phyloP scores from a whole-genome alignment of 1,140 invertebrate species.

The Nephotettix cincticeps region DNA sequence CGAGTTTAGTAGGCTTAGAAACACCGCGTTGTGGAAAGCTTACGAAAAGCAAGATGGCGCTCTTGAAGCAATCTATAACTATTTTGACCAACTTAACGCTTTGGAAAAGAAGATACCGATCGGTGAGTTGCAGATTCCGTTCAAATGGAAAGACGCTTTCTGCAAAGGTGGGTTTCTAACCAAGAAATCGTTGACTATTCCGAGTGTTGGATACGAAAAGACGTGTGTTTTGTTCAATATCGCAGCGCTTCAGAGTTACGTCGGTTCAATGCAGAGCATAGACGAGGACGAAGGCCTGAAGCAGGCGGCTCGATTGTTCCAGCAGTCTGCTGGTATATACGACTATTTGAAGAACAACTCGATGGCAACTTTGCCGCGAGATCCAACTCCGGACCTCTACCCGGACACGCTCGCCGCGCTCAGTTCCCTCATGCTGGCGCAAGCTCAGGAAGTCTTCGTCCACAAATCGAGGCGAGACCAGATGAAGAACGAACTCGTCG shows the following conservation, averaged over 20 bases:
- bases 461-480: conserved; percentile 89
- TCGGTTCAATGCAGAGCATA: conserved; percentile 81
- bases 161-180: conserved; percentile 69
- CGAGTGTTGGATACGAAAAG: conserved; percentile 88
- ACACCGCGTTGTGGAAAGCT: background rate
- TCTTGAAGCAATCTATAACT: conserved; percentile 57
- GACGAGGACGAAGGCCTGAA: conserved; percentile 94
- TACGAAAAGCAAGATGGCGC: background rate
- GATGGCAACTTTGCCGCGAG: conserved; percentile 84
- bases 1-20: background rate
- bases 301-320: conserved; percentile 87
- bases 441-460: conserved; percentile 97
- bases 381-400: conserved; percentile 92
- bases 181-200: conserved; percentile 52
- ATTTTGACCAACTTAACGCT: conserved; percentile 93
- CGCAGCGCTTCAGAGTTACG: conserved; percentile 87
- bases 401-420: conserved; percentile 88
- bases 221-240: conserved; percentile 97
- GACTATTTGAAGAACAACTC: conserved; percentile 83
- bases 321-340: conserved; percentile 92
- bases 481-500: conserved; percentile 24
- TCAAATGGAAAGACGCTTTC: conserved; percentile 99
- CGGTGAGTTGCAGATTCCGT: conserved; percentile 87
- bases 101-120: conserved; percentile 93
- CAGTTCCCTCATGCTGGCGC: conserved; percentile 89